These are phyloP conservation scores for Axinella damicornis DNA, from an alignment of 37 sponge, comb jelly and placozoan species.

Conservation along the genomic window DNA sequence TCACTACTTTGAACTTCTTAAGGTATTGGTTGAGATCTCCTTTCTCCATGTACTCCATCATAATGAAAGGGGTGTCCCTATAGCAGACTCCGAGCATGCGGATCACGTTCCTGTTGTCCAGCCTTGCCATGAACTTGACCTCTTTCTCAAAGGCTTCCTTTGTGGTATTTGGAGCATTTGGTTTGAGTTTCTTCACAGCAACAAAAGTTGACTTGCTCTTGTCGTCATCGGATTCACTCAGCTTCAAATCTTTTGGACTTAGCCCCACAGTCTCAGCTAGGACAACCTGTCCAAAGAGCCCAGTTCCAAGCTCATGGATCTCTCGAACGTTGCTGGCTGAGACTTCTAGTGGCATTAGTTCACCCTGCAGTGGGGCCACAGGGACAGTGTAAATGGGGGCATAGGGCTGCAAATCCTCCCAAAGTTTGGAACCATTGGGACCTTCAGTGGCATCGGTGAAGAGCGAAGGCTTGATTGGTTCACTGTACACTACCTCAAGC, in stretches of 20 bases:
- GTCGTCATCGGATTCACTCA: conserved; percentile 46
- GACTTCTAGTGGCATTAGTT: conserved; percentile 12
- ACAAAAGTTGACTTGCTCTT: conserved; percentile 34
- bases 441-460: background rate
- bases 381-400: conserved; percentile 10
- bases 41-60: conserved; percentile 90
- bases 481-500: conserved; percentile 20
- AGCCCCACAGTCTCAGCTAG: conserved; percentile 49
- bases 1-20: conserved; percentile 26
- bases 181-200: conserved; percentile 69
- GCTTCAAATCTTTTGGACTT: conserved; percentile 54
- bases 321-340: background rate
- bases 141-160: conserved; percentile 71
- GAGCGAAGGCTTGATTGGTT: background rate
- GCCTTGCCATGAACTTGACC: conserved; percentile 66
- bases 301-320: conserved; percentile 33
- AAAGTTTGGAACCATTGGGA: background rate
- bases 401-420: background rate
- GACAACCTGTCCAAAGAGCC: conserved; percentile 57
- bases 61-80: conserved; percentile 52
- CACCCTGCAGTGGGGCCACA: background rate
- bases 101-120: conserved; percentile 53
- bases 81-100: conserved; percentile 56
- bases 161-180: conserved; percentile 18
- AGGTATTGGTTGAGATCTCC: conserved; percentile 79